phyloP scores from a whole-genome alignment of 2,888 invertebrate genomes.

The Drosophila kambysellisi region DNA sequence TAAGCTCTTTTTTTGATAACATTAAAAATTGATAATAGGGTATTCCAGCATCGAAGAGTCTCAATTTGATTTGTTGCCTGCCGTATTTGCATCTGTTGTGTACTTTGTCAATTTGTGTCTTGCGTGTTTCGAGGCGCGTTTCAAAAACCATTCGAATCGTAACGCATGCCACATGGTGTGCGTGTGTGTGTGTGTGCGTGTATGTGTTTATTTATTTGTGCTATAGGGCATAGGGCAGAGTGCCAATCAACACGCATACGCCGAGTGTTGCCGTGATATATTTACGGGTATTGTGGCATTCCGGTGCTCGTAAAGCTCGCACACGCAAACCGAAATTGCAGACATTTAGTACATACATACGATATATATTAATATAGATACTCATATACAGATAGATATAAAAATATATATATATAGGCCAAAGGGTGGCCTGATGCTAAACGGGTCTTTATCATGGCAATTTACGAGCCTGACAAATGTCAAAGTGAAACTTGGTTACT shows the following conservation, averaged over 20 bases:
- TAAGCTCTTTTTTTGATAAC: not conserved
- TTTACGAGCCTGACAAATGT: conserved; percentile 51
- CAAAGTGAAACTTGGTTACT: conserved; percentile 43
- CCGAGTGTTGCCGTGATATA: conserved; percentile 47
- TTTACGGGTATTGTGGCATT: conserved; percentile 27
- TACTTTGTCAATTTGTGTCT: conserved; percentile 53
- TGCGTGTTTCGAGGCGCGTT: conserved; percentile 47
- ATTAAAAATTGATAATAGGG: not conserved
- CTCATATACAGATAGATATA: not conserved
- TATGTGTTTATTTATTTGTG: not conserved
- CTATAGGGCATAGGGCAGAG: conserved; percentile 17
- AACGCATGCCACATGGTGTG: not conserved
- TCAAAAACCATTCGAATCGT: conserved; percentile 42
- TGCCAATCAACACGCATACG: conserved; percentile 73
- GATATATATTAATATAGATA: conserved; percentile 16
- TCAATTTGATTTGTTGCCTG: conserved; percentile 6
- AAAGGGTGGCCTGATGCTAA: conserved; percentile 7
- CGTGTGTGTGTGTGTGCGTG: not conserved
- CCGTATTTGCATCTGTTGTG: conserved; percentile 28
- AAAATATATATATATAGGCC: not conserved
- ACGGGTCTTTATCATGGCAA: conserved; percentile 37
- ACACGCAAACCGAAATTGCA: conserved; percentile 48
- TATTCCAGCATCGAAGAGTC: not conserved
- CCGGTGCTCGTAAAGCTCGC: conserved; percentile 31
- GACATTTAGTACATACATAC: conserved; percentile 31